Evolutionary conservation across 2,113 vertebrate genomes (phyloP).

Genomic region (Trematomus loennbergii): DNA sequence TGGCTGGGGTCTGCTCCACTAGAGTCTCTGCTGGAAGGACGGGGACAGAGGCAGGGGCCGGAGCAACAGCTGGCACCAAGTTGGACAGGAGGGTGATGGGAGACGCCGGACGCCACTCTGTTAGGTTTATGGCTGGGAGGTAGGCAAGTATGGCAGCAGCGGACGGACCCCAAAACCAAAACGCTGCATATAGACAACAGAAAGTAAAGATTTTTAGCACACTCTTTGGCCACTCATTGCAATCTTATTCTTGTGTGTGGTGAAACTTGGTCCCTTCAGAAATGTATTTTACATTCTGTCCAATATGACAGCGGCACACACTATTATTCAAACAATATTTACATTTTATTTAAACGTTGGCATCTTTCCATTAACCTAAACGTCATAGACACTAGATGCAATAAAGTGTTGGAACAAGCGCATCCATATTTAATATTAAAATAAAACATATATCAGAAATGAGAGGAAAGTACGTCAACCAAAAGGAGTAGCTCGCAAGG

Average conservation of each 20-base stretch:
- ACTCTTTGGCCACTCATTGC: not conserved
- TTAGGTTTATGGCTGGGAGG: slow-evolving; percentile 86
- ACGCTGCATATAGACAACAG: slow-evolving; percentile 74
- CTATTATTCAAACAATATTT: not conserved
- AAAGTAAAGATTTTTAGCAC: not conserved
- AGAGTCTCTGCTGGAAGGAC: slow-evolving; percentile 43
- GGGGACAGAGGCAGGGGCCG: slow-evolving; percentile 31
- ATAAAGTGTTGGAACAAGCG: not conserved
- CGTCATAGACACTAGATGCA: not conserved
- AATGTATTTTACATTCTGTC: not conserved
- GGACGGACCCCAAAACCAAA: slow-evolving; percentile 85
- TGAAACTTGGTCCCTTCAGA: not conserved
- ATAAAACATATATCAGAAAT: not conserved
- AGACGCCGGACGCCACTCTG: slow-evolving; percentile 62
- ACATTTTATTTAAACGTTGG: not conserved
- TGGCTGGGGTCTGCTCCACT: slow-evolving; percentile 46
- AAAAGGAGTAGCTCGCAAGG: not conserved
- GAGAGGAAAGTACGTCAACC: not conserved
- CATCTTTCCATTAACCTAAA: not conserved
- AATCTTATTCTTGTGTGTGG: not conserved
- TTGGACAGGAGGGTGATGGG: slow-evolving; percentile 54
- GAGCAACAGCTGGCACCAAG: slow-evolving; percentile 51
- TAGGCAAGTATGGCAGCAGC: slow-evolving; percentile 80
- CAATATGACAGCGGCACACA: not conserved
- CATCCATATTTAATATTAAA: not conserved